Percentiles rank a stretch among this genome's conserved stretches.
These are phyloP conservation scores for Mactra quadrangularis DNA, from an alignment of 1,140 invertebrate genomes.

Conservation along the genomic window DNA sequence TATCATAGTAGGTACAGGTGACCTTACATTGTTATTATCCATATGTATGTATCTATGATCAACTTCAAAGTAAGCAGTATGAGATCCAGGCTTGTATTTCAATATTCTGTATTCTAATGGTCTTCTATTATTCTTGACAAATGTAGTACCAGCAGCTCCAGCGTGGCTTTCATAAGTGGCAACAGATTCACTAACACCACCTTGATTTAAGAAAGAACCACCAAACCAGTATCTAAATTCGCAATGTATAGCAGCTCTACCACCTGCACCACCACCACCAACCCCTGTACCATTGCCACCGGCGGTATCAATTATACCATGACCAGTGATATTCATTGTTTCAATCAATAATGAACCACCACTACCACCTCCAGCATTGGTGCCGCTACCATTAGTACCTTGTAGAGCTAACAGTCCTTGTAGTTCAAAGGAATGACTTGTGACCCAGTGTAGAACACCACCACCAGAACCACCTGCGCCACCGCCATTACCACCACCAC, in stretches of 20 bases:
- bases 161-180: slow-evolving; percentile 59
- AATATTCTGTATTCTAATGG: slow-evolving; percentile 75
- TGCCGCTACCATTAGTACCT: slow-evolving; percentile 66
- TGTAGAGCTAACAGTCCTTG: slow-evolving; percentile 73
- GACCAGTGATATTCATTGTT: slow-evolving; percentile 76
- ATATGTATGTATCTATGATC: slow-evolving; percentile 75
- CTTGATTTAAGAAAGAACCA: slow-evolving; percentile 71
- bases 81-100: slow-evolving; percentile 71
- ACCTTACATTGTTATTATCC: slow-evolving; percentile 71
- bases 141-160: slow-evolving; percentile 75
- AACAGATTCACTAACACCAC: slow-evolving; percentile 66
- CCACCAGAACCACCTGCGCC: slow-evolving; percentile 73
- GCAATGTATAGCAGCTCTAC: slow-evolving; percentile 75
- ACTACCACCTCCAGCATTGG: slow-evolving; percentile 73
- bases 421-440: slow-evolving; percentile 72
- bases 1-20: slow-evolving; percentile 72
- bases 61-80: slow-evolving; percentile 74
- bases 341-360: slow-evolving; percentile 74
- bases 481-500: slow-evolving; percentile 74
- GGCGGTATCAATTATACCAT: slow-evolving; percentile 72
- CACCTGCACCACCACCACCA: slow-evolving; percentile 74
- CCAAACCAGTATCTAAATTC: slow-evolving; percentile 72
- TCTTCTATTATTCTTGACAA: slow-evolving; percentile 75
- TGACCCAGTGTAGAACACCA: slow-evolving; percentile 72
- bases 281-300: slow-evolving; percentile 62